A percentile compares a stretch with the other conserved stretches of the same genome.
Evolutionary conservation across 1,140 invertebrate genomes (phyloP).

Genomic region (Himalopsyche phryganea): DNA sequence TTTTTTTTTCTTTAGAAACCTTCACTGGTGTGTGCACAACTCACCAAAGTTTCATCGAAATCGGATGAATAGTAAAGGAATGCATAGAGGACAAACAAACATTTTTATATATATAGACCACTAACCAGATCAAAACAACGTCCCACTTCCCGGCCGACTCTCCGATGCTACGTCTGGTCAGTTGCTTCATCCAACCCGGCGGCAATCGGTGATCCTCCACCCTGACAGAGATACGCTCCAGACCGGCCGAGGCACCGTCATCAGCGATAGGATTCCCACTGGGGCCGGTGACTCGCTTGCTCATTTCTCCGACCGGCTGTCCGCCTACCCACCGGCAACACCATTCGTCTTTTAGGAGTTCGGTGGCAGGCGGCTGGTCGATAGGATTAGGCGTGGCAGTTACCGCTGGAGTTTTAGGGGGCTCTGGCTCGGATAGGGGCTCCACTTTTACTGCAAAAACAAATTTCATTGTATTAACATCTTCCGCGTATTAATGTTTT

Average conservation of each 20-base stretch:
- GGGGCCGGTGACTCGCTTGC: background rate
- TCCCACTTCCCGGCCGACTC: conserved; percentile 76
- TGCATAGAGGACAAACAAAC: too few species aligned
- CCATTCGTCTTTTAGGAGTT: conserved; percentile 52
- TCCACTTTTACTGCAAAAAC: too few species aligned
- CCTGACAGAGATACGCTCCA: conserved; percentile 57
- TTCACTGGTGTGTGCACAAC: too few species aligned
- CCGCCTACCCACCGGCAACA: conserved; percentile 62
- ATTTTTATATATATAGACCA: too few species aligned
- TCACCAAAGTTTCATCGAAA: too few species aligned
- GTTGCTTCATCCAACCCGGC: conserved; percentile 71
- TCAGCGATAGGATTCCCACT: conserved; percentile 31
- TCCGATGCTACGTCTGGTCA: conserved; percentile 63
- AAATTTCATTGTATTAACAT: too few species aligned
- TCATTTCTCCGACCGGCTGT: conserved; percentile 55
- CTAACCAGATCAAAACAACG: conserved; percentile 67
- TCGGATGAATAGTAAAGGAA: too few species aligned
- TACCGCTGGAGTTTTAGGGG: conserved; percentile 21
- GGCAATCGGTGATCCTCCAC: conserved; percentile 70
- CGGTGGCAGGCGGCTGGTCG: conserved; percentile 23
- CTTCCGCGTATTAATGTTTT: too few species aligned
- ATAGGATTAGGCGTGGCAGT: conserved; percentile 22
- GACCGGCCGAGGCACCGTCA: conserved; percentile 16
- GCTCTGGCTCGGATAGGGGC: background rate
- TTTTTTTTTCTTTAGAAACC: too few species aligned